These are phyloP conservation scores for Murina feae DNA, from an alignment of 2,113 vertebrate genomes.

Conservation along the genomic window DNA sequence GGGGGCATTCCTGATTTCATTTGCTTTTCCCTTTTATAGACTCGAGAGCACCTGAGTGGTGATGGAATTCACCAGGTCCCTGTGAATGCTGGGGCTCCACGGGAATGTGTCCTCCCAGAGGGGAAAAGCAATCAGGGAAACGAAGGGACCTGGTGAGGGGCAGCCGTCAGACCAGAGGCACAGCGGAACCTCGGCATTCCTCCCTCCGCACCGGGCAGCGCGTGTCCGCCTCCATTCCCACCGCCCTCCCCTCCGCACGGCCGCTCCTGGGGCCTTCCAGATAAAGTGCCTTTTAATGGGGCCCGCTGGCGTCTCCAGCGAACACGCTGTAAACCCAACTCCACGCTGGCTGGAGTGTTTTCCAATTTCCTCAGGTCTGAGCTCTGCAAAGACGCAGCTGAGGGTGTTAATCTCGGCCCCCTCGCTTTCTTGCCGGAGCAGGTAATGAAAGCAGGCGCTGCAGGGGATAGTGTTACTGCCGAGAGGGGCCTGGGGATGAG, in stretches of 20 bases:
- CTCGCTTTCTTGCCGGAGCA: neutral
- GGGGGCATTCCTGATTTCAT: neutral
- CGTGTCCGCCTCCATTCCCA: neutral
- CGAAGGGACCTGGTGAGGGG: neutral
- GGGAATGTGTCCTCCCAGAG: neutral
- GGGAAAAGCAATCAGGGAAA: neutral
- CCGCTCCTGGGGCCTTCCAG: neutral
- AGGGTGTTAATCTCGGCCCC: neutral
- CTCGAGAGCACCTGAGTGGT: neutral
- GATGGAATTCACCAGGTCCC: neutral
- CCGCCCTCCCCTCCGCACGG: neutral
- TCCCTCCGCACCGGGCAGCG: neutral
- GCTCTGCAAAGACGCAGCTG: neutral
- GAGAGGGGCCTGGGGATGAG: neutral
- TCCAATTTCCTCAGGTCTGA: constrained; percentile 30
- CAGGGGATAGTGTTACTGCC: neutral
- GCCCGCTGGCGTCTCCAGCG: neutral
- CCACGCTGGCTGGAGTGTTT: neutral
- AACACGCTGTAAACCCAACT: neutral
- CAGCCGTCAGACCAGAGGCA: neutral
- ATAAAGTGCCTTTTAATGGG: constrained; percentile 38
- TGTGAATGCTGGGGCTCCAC: neutral
- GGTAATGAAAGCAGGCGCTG: neutral
- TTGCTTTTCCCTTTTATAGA: neutral
- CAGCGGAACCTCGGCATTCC: neutral